Percentiles rank a stretch among this genome's conserved stretches.
Conservation (phyloP, 2,888 invertebrate genomes). For the Gastracanthus pulcherrimus region DNA sequence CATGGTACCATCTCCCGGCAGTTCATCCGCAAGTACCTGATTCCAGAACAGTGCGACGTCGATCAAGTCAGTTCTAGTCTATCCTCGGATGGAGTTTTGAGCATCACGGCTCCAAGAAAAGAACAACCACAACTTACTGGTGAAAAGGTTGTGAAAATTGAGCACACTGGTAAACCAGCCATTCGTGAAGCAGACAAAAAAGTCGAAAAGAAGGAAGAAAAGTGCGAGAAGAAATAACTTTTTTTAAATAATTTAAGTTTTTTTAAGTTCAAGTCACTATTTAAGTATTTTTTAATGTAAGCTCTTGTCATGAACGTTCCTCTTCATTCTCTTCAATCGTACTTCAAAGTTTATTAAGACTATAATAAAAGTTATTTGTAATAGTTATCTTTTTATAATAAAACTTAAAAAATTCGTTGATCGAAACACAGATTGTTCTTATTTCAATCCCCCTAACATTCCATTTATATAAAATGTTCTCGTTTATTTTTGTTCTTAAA, state of each 20-base stretch:
- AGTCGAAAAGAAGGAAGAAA: conserved; percentile 55
- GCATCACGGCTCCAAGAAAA: conserved; percentile 86
- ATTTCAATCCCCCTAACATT: neutral
- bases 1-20: conserved; percentile 90
- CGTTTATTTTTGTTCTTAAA: neutral
- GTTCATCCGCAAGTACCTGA: conserved; percentile 85
- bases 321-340: conserved; percentile 11
- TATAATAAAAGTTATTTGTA: conserved; percentile 8
- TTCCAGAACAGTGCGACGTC: conserved; percentile 84
- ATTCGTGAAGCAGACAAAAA: conserved; percentile 53
- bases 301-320: conserved; percentile 26
- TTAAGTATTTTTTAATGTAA: conserved; percentile 32
- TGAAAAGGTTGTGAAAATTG: conserved; percentile 67
- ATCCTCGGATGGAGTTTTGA: conserved; percentile 90
- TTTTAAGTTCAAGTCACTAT: conserved; percentile 28
- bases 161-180: conserved; percentile 71
- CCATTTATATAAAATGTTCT: neutral
- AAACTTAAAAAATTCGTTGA: conserved; percentile 35
- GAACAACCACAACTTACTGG: conserved; percentile 65
- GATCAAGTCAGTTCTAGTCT: conserved; percentile 86
- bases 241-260: conserved; percentile 17
- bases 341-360: conserved; percentile 9
- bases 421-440: conserved; percentile 8
- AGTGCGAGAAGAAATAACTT: conserved; percentile 44
- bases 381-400: conserved; percentile 36